phyloP scores from a whole-genome alignment of 2,113 vertebrate species.

The Strigops habroptila region DNA sequence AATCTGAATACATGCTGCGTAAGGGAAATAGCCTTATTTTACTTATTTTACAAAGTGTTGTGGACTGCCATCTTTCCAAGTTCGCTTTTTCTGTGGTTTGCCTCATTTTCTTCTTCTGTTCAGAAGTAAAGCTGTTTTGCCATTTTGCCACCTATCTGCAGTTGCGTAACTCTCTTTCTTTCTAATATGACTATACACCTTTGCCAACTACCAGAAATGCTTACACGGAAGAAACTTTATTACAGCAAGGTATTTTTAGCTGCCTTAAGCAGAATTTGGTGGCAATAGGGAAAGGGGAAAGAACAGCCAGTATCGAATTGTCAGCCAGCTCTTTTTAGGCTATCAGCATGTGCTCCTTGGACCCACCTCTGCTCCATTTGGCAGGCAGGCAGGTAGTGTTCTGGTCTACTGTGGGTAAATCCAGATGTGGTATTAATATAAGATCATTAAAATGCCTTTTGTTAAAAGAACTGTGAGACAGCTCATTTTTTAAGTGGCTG shows the following conservation, averaged over 20 bases:
- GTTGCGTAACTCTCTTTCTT: not conserved
- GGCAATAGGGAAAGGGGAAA: not conserved
- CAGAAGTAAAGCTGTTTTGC: not conserved
- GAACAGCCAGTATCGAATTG: not conserved
- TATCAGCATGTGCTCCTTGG: not conserved
- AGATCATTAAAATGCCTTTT: not conserved
- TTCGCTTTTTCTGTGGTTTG: not conserved
- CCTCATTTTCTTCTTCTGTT: not conserved
- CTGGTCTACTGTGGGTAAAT: not conserved
- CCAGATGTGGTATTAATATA: not conserved
- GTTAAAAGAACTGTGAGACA: not conserved
- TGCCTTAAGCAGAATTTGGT: not conserved
- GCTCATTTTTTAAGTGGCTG: not conserved
- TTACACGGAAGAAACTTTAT: not conserved
- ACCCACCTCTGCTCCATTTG: not conserved
- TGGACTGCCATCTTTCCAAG: not conserved
- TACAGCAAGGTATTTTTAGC: constrained; percentile 17
- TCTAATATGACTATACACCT: not conserved
- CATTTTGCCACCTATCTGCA: not conserved
- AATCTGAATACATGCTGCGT: not conserved
- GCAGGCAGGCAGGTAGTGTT: not conserved
- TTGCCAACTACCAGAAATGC: not conserved
- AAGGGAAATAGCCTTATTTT: too few species aligned
- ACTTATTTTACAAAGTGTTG: too few species aligned
- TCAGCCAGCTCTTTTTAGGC: not conserved